These are phyloP conservation scores for Amorpha juglandis DNA, from an alignment of 2,888 invertebrate genomes.

Conservation along the genomic window DNA sequence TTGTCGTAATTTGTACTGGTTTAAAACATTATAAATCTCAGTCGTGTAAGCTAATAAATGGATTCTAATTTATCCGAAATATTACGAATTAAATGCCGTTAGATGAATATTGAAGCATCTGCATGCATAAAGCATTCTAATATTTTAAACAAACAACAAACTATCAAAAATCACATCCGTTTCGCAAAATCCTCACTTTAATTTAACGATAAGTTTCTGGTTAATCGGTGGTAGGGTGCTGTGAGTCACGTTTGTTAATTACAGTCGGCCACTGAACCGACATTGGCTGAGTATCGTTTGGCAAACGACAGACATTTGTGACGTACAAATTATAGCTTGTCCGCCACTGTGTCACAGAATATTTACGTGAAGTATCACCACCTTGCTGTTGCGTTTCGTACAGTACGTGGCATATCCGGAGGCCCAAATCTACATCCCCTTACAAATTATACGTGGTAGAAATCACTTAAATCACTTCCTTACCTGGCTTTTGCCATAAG, in stretches of 20 bases:
- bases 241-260: constrained; percentile 28
- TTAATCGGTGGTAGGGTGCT: constrained; percentile 13
- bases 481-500: too few species aligned
- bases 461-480: too few species aligned
- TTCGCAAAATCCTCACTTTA: not conserved
- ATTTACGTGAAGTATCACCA: too few species aligned
- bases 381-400: too few species aligned
- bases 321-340: not conserved
- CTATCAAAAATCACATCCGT: not conserved
- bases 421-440: too few species aligned
- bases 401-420: too few species aligned
- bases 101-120: not conserved
- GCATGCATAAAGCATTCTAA: not conserved
- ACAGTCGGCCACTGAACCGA: constrained; percentile 28
- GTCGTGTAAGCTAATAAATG: too few species aligned
- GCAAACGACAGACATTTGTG: not conserved
- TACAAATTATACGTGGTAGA: too few species aligned
- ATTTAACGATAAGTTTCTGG: constrained; percentile 19
- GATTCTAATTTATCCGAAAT: too few species aligned
- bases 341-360: not conserved
- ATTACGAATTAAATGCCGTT: too few species aligned
- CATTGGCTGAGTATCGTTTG: not conserved
- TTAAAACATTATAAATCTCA: too few species aligned
- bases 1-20: too few species aligned
- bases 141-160: not conserved